phyloP scores from a whole-genome alignment of 2,113 vertebrate genomes.

The Cyprinus carpio region DNA sequence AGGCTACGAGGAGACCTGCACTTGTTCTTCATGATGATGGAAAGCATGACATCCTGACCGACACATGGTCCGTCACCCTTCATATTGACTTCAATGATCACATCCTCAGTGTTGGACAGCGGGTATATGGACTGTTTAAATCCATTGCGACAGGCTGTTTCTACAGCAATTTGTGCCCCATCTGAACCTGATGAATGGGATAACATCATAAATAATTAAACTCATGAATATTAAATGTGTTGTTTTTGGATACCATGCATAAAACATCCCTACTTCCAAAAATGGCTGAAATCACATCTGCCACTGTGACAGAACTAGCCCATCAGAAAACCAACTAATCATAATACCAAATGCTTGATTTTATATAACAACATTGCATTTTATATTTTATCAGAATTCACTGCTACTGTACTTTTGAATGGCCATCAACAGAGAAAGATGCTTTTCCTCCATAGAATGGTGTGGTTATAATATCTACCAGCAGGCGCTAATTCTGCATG shows the following conservation, averaged over 20 bases:
- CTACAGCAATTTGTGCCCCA: conserved; percentile 82
- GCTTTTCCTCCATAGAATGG: not conserved
- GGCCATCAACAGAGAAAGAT: not conserved
- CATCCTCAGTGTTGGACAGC: conserved; percentile 63
- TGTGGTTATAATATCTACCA: not conserved
- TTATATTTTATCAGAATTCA: not conserved
- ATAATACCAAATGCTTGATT: not conserved
- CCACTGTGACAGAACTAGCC: not conserved
- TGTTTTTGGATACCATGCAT: not conserved
- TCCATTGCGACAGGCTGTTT: conserved; percentile 81
- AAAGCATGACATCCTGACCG: conserved; percentile 76
- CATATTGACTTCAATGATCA: conserved; percentile 73
- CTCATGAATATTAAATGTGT: not conserved
- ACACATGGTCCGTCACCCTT: conserved; percentile 75
- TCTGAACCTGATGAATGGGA: conserved; percentile 64
- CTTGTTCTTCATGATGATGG: conserved; percentile 72
- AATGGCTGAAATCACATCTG: not conserved
- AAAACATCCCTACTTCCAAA: not conserved
- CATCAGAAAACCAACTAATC: not conserved
- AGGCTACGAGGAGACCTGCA: conserved; percentile 68
- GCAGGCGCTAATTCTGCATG: not conserved
- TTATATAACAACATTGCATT: not conserved
- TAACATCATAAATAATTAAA: not conserved
- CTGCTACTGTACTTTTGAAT: not conserved
- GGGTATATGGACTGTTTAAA: conserved; percentile 76